Conservation (phyloP, 2,888 invertebrate genomes). For the Tuberolachnus salignus region DNA sequence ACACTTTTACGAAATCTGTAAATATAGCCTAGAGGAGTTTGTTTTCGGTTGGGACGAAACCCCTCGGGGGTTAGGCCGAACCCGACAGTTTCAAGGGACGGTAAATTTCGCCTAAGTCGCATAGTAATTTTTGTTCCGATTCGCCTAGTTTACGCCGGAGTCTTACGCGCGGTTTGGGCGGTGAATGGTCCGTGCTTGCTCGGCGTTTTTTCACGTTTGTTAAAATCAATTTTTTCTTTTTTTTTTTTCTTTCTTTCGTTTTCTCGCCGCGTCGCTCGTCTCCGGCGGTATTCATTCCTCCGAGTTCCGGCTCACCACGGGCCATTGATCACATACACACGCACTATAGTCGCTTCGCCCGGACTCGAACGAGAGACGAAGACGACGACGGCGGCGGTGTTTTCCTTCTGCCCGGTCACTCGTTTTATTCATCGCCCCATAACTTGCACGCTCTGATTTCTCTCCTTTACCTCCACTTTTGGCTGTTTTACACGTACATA, state of each 20-base stretch:
- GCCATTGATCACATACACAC: conserved; percentile 45
- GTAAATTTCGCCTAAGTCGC: too few relatives aligned
- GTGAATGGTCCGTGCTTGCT: background rate
- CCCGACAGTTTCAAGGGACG: too few relatives aligned
- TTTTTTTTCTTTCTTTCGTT: background rate
- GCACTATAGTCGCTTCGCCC: background rate
- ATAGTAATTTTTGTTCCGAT: too few relatives aligned
- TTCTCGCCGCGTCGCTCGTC: background rate
- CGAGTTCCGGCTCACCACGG: conserved; percentile 45
- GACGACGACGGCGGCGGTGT: too few relatives aligned
- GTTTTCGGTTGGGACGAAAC: too few relatives aligned
- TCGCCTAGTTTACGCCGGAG: too few relatives aligned
- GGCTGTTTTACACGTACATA: background rate
- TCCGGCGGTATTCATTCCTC: background rate
- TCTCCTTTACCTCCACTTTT: conserved; percentile 15
- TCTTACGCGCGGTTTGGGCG: background rate
- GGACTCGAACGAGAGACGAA: conserved; percentile 23
- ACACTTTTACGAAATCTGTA: too few relatives aligned
- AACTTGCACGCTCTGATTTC: conserved; percentile 51
- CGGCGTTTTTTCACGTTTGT: conserved; percentile 3
- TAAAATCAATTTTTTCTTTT: conserved; percentile 26
- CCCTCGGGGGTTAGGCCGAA: too few relatives aligned
- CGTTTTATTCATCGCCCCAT: conserved; percentile 45
- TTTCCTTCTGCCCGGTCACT: conserved; percentile 29
- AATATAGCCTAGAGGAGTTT: too few relatives aligned